A percentile compares a stretch with the other conserved stretches of the same genome.
Evolutionary conservation across 1,140 invertebrate genomes (phyloP).

Genomic region (Holotrichia oblita): DNA sequence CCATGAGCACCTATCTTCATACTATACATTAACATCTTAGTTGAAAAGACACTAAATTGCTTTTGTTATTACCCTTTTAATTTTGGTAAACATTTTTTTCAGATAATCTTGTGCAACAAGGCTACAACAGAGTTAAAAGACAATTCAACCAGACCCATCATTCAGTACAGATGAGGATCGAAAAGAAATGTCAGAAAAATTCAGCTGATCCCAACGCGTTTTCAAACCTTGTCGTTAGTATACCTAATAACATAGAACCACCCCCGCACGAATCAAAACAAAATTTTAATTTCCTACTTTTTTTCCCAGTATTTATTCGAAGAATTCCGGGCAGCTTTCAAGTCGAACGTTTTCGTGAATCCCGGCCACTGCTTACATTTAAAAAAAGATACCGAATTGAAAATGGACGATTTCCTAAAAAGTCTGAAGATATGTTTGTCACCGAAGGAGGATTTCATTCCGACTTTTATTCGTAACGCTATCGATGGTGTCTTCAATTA

Average conservation of each 20-base stretch:
- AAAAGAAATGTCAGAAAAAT: conserved; percentile 4
- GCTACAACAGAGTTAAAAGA: neutral
- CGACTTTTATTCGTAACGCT: neutral
- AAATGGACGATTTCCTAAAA: conserved; percentile 2
- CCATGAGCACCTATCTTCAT: no score
- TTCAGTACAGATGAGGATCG: neutral
- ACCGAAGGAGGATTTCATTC: neutral
- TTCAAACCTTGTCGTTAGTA: neutral
- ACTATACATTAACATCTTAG: no score
- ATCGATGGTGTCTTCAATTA: neutral
- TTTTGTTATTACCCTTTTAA: no score
- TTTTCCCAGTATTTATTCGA: neutral
- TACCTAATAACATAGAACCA: neutral
- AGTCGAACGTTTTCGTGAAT: neutral
- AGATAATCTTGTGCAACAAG: no score
- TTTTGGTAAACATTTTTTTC: no score
- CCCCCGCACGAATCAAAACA: neutral
- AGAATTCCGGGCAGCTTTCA: neutral
- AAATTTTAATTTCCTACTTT: neutral
- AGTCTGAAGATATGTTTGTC: neutral
- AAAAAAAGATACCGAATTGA: neutral
- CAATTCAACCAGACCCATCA: neutral
- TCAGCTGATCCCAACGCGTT: neutral
- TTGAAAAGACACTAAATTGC: no score
- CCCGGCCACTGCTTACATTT: neutral